Percentiles rank a stretch among this genome's conserved stretches.
Conservation (phyloP, 2,113 vertebrate genomes). For the Campylorhamphus procurvoides region DNA sequence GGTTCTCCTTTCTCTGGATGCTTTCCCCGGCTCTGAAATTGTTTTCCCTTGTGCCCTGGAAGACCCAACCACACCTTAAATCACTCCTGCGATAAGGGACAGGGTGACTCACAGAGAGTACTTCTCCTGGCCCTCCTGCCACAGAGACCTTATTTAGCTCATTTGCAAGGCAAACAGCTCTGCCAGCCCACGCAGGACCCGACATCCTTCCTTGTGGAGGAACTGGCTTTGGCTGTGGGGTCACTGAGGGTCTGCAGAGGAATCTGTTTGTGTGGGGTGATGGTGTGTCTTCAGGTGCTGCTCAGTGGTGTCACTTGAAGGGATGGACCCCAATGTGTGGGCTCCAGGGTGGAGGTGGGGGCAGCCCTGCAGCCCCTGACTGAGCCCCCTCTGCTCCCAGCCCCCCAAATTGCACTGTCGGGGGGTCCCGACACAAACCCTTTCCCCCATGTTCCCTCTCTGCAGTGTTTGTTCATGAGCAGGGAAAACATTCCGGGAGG, state of each 20-base stretch:
- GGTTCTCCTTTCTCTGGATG: neutral
- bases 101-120: neutral
- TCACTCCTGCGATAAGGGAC: neutral
- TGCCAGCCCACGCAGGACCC: neutral
- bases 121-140: neutral
- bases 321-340: neutral
- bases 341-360: neutral
- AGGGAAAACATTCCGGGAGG: neutral
- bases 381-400: neutral
- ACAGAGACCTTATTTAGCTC: neutral
- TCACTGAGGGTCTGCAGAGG: neutral
- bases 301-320: rapidly evolving
- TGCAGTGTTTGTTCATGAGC: neutral
- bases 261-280: neutral
- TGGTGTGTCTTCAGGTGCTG: neutral
- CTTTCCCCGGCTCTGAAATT: neutral
- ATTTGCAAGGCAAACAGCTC: slow-evolving; percentile 58
- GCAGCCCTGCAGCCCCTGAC: neutral
- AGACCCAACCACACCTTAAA: slow-evolving; percentile 54
- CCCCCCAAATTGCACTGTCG: rapidly evolving
- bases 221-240: neutral
- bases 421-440: rapidly evolving
- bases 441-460: neutral
- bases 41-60: neutral
- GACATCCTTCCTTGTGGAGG: neutral